These are phyloP conservation scores for Silurus aristotelis DNA, from an alignment of 2,797 vertebrate species.

Conservation along the genomic window DNA sequence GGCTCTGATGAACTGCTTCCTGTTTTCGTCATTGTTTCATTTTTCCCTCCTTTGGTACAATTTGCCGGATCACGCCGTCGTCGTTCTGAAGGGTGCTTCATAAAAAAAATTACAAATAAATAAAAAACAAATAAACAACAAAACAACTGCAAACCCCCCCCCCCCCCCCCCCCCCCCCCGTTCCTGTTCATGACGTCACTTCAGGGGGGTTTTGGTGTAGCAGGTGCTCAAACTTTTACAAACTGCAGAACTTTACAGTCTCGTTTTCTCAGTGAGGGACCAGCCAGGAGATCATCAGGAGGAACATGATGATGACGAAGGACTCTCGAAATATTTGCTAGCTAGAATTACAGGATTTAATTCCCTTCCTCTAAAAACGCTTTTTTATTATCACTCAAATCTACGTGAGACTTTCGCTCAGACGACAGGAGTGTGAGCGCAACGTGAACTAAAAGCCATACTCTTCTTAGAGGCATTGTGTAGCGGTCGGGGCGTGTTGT, in stretches of 20 bases:
- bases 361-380: neutral
- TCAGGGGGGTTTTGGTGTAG: neutral
- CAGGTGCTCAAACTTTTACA: neutral
- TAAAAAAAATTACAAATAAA: too few species aligned
- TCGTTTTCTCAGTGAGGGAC: constrained; percentile 10
- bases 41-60: neutral
- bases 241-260: neutral
- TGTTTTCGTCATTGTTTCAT: constrained; percentile 15
- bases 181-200: constrained; percentile 40
- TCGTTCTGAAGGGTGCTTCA: constrained; percentile 55
- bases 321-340: too few species aligned
- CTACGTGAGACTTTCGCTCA: constrained; percentile 55
- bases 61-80: constrained; percentile 62
- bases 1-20: constrained; percentile 49
- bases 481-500: neutral
- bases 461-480: constrained; percentile 12
- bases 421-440: constrained; percentile 61
- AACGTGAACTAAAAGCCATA: constrained; percentile 62
- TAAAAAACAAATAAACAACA: too few species aligned
- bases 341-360: neutral
- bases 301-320: neutral
- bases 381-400: neutral
- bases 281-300: neutral
- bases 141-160: too few species aligned
- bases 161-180: too few species aligned